Conservation (phyloP, 2,797 vertebrate genomes). For the Myotis findleyi region DNA sequence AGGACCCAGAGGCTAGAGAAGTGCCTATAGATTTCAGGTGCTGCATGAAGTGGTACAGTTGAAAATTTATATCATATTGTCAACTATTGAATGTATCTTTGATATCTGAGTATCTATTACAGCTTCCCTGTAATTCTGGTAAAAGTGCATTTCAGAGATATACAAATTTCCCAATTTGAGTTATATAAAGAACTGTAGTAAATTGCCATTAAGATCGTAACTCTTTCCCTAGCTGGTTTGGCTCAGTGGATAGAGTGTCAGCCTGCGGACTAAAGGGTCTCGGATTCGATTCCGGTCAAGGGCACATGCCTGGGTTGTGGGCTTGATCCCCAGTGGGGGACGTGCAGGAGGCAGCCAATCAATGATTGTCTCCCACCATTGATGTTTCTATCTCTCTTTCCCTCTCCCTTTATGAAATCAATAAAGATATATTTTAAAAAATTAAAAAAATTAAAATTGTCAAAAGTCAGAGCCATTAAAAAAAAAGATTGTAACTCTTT, state of each 20-base stretch:
- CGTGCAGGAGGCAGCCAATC: too few species aligned
- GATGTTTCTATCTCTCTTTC: too few species aligned
- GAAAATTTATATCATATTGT: background rate
- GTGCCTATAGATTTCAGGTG: background rate
- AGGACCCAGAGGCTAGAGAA: background rate
- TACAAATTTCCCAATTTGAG: background rate
- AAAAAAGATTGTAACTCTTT: background rate
- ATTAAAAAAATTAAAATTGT: too few species aligned
- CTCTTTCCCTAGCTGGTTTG: background rate
- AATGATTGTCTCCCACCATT: too few species aligned
- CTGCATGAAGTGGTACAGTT: background rate
- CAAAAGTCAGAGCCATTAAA: too few species aligned
- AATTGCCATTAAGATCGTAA: constrained; percentile 37
- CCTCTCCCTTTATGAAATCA: too few species aligned
- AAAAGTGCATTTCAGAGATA: background rate
- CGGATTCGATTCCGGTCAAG: too few species aligned
- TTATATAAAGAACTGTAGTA: background rate
- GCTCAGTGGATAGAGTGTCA: too few species aligned
- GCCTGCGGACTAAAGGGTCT: too few species aligned
- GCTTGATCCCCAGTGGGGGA: too few species aligned
- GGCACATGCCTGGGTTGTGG: too few species aligned
- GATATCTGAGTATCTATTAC: background rate
- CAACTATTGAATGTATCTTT: constrained; percentile 5
- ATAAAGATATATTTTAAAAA: too few species aligned
- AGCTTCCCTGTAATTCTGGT: constrained; percentile 5